Conservation (phyloP, 35 echinoderm and acorn worm species). For the Holothuria glaberrima region DNA sequence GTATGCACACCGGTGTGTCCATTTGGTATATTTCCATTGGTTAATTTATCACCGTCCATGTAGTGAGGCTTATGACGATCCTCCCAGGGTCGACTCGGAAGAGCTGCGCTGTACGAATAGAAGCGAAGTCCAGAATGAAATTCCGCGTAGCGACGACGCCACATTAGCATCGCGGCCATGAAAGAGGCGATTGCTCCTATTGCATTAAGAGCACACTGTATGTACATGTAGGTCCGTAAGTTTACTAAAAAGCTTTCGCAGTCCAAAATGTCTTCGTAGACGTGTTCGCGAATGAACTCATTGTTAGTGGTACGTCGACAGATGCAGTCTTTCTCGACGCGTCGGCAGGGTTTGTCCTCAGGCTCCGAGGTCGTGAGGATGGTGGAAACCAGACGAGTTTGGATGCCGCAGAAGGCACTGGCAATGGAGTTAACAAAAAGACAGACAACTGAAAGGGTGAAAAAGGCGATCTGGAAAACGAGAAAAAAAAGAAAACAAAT, state of each 20-base stretch:
- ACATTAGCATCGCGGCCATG: slow-evolving; percentile 91
- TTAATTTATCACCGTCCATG: neutral
- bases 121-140: slow-evolving; percentile 97
- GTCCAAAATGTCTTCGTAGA: slow-evolving; percentile 77
- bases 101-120: slow-evolving; percentile 96
- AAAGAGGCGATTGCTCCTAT: slow-evolving; percentile 91
- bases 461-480: slow-evolving; percentile 83
- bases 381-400: slow-evolving; percentile 70
- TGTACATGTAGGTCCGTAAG: slow-evolving; percentile 88
- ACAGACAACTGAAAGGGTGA: slow-evolving; percentile 85
- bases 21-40: slow-evolving; percentile 45
- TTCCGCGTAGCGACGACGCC: slow-evolving; percentile 88
- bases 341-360: slow-evolving; percentile 1
- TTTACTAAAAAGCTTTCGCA: slow-evolving; percentile 88
- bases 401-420: slow-evolving; percentile 98
- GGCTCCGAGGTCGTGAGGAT: slow-evolving; percentile 30
- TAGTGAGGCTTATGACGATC: slow-evolving; percentile 67
- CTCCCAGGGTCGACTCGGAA: slow-evolving; percentile 83
- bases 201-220: slow-evolving; percentile 93
- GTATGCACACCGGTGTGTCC: neutral
- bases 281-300: slow-evolving; percentile 67
- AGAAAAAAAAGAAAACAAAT: neutral
- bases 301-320: slow-evolving; percentile 65
- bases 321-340: slow-evolving; percentile 61
- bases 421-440: slow-evolving; percentile 92